Evolutionary conservation across 2,113 vertebrate genomes (phyloP).

Genomic region (Petaurus breviceps): DNA sequence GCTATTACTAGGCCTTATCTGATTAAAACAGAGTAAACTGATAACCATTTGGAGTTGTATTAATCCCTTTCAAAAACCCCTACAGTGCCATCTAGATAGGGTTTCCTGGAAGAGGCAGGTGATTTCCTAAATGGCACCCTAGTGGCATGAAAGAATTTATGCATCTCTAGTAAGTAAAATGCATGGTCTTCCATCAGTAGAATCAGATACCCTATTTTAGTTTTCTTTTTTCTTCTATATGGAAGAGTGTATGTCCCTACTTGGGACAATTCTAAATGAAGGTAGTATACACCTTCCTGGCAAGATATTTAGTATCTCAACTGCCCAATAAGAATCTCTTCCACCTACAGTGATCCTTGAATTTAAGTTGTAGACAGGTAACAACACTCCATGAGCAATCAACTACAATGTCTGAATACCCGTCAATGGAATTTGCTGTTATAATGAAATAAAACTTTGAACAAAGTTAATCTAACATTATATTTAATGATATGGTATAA

Average conservation of each 20-base stretch:
- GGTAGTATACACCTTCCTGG: neutral
- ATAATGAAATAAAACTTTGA: conserved; percentile 44
- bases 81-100: neutral
- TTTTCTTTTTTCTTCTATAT: neutral
- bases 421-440: conserved; percentile 7
- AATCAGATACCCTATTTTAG: conserved; percentile 24
- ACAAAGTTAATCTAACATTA: neutral
- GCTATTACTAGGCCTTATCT: conserved; percentile 22
- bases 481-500: neutral
- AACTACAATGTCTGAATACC: neutral
- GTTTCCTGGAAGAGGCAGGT: conserved; percentile 47
- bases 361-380: neutral
- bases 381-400: neutral
- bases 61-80: conserved; percentile 54
- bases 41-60: conserved; percentile 25
- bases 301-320: conserved; percentile 6
- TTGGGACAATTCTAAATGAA: conserved; percentile 12
- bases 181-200: conserved; percentile 11
- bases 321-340: neutral
- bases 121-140: conserved; percentile 53
- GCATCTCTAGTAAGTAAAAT: conserved; percentile 36
- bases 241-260: conserved; percentile 8
- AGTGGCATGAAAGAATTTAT: conserved; percentile 41
- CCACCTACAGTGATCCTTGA: neutral
- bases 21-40: conserved; percentile 55